Evolutionary conservation across 1,140 invertebrate genomes (phyloP), one percentile per base, ranked within the genome.

Genomic region (Potamilus streckersoni): DNA sequence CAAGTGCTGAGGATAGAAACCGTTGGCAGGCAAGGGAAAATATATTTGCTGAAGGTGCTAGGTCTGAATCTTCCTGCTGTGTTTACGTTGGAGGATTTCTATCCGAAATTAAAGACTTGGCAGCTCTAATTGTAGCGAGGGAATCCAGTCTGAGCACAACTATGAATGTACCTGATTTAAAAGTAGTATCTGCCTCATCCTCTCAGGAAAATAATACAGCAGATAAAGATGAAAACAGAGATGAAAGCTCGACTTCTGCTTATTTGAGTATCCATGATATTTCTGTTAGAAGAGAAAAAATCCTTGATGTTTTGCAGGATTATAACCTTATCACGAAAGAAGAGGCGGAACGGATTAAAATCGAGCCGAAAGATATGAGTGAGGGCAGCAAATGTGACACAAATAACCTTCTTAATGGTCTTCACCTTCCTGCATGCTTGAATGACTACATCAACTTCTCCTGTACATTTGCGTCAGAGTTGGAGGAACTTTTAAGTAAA

Each of bases 1-100:
- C 75, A 55, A 77, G 75, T 69, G 75, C 75, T n/a, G 64, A 72
- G 23, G 75, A 77, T 20, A 77, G 73, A 73, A 77, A 77, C 64
- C 67, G 63, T 62, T 77, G 75, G 75, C 64, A 49, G 49, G 55
- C 67, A 23, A 59, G 75, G 31, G n/a, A 16, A 19, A 72, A 61
- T 27, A 72, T 77, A 31, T 31, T 77, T n/a, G 49, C 49, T 2
- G 64, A 72, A 27, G 31, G 14, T n/a, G n/a, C n/a, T n/a, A 13
- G 8, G 2, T 15, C 8, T 49, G 56, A 16, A 17, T 55, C 38
- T 23, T 16, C 57, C 27, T 2, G 57, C 8, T 49, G 61, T 16
- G 16, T 77, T 23, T 67, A 61, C 60, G 69, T 77, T 20, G 75
- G 75, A 23, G 75, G 75, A 6, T 49, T 77, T 58, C 59, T 73